phyloP scores from a whole-genome alignment of 2,113 vertebrate species.

The Sylvia atricapilla region DNA sequence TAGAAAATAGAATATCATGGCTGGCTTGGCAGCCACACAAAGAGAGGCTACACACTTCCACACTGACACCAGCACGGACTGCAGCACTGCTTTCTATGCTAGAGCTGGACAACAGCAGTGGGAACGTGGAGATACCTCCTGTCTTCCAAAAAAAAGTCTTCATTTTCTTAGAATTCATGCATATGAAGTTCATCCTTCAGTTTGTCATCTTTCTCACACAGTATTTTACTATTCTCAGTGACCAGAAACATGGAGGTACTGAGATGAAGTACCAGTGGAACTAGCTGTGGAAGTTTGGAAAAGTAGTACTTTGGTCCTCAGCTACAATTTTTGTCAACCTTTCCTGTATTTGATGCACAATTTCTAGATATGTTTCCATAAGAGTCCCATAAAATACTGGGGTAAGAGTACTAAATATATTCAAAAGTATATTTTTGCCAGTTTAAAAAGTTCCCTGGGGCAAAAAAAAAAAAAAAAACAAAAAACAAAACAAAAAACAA shows the following conservation, averaged over 20 bases:
- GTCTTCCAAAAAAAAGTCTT: background rate
- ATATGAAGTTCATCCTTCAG: background rate
- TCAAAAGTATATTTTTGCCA: background rate
- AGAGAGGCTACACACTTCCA: background rate
- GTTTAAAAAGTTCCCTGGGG: background rate
- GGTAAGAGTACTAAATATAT: background rate
- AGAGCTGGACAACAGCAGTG: background rate
- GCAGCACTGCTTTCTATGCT: background rate
- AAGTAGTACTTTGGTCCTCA: background rate
- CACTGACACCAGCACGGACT: background rate
- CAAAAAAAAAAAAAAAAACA: background rate
- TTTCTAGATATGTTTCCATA: accelerated
- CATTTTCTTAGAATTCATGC: background rate
- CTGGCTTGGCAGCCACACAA: background rate
- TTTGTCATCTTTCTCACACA: background rate
- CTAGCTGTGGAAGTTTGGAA: background rate
- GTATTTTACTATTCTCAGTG: background rate
- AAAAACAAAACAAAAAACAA: too few species aligned
- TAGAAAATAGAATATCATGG: background rate
- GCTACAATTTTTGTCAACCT: background rate
- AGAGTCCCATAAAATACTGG: background rate
- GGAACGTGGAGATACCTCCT: background rate
- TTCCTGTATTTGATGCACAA: background rate
- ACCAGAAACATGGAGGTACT: background rate
- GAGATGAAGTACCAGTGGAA: background rate